Conservation (phyloP, 1,140 invertebrate species). For the Aphis craccivora region DNA sequence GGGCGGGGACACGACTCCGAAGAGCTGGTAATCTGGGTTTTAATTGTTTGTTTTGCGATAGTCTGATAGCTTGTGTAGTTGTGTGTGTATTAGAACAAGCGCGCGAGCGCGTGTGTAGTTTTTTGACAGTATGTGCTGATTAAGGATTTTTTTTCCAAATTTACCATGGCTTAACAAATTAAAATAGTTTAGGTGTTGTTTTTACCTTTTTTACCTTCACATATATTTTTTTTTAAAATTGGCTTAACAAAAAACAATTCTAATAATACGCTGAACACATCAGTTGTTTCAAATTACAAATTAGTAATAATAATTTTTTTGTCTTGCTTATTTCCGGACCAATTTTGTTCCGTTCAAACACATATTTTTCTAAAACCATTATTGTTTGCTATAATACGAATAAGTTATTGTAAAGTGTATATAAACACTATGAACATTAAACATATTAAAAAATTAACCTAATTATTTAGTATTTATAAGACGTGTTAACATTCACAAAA, state of each 20-base stretch:
- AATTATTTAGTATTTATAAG: not conserved
- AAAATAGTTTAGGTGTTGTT: conserved; percentile 38
- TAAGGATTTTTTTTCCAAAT: conserved; percentile 13
- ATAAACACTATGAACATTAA: not conserved
- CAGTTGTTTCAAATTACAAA: conserved; percentile 42
- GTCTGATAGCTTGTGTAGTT: not conserved
- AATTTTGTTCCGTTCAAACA: conserved; percentile 7
- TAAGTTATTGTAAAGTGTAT: not conserved
- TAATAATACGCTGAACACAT: conserved; percentile 40
- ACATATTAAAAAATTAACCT: not conserved
- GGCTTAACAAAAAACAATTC: not conserved
- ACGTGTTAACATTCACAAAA: not conserved
- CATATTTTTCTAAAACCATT: not conserved
- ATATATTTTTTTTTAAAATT: not conserved
- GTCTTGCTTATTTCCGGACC: conserved; percentile 7
- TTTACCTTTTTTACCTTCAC: conserved; percentile 44
- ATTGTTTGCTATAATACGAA: not conserved
- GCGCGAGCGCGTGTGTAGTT: not conserved
- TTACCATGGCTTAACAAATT: not conserved
- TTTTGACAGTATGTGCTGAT: conserved; percentile 16
- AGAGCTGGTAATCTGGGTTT: conserved; percentile 32
- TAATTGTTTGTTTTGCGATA: conserved; percentile 42
- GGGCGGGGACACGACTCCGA: not conserved
- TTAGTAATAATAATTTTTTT: conserved; percentile 17
- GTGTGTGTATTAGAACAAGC: not conserved